These are phyloP conservation scores for Drosophila nigromelanica DNA, from an alignment of 1,140 invertebrate species.

Conservation along the genomic window DNA sequence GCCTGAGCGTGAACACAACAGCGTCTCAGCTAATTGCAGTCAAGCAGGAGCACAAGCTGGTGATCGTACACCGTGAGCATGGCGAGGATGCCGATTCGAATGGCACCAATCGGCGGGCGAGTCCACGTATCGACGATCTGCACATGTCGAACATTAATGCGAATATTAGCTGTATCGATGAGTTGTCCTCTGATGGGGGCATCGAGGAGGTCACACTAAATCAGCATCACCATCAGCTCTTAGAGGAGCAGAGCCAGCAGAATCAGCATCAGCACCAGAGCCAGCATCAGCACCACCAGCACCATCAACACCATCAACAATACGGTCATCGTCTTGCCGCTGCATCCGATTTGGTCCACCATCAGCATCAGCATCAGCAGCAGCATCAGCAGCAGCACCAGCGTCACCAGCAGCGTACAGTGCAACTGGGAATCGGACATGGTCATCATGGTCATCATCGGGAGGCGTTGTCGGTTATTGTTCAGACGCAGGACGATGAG, in stretches of 20 bases:
- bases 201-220: constrained; percentile 71
- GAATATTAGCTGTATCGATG: constrained; percentile 45
- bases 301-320: constrained; percentile 13
- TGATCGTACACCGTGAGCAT: constrained; percentile 54
- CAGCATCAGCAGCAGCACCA: constrained; percentile 31
- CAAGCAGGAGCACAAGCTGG: constrained; percentile 64
- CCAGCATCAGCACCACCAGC: background rate
- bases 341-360: constrained; percentile 26
- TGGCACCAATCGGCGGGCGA: constrained; percentile 2
- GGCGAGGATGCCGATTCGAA: constrained; percentile 10
- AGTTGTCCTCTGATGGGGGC: constrained; percentile 64
- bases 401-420: constrained; percentile 44
- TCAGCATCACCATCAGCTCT: constrained; percentile 69
- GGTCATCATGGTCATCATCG: constrained; percentile 51
- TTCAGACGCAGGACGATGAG: constrained; percentile 87
- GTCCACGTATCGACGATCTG: constrained; percentile 38
- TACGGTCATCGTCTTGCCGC: constrained; percentile 32
- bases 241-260: constrained; percentile 50
- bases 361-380: constrained; percentile 7
- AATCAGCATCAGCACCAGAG: background rate
- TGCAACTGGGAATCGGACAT: constrained; percentile 66
- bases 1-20: constrained; percentile 58
- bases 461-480: constrained; percentile 88
- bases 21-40: constrained; percentile 59
- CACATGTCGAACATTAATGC: constrained; percentile 44